phyloP scores from a whole-genome alignment of 2,797 vertebrate species.

The Coranthus polyacanthus region DNA sequence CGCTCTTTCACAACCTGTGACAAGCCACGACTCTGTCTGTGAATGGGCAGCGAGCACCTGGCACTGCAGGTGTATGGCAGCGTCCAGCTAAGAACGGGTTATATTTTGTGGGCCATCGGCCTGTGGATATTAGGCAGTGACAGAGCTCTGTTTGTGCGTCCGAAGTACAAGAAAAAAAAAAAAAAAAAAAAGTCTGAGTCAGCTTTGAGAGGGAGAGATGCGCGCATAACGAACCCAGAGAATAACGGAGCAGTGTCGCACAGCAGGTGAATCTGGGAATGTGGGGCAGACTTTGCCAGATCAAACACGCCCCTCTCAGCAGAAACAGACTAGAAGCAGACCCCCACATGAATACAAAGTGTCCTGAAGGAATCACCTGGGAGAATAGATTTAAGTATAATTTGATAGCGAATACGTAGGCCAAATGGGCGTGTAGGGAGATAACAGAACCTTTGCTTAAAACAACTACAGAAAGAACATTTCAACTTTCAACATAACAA shows the following conservation, averaged over 20 bases:
- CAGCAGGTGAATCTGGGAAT: conserved; percentile 53
- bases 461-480: conserved; percentile 25
- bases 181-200: neutral
- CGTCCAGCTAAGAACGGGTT: neutral
- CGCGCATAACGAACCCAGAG: conserved; percentile 14
- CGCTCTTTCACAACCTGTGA: conserved; percentile 25
- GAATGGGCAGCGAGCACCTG: conserved; percentile 47
- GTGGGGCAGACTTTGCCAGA: neutral
- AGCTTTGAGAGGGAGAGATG: neutral
- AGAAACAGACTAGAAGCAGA: conserved; percentile 5
- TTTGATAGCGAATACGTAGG: conserved; percentile 23
- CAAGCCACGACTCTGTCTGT: conserved; percentile 18
- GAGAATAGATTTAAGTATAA: neutral
- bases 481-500: neutral
- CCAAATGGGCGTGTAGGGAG: conserved; percentile 49
- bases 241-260: conserved; percentile 32
- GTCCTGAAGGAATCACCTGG: neutral
- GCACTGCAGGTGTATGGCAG: conserved; percentile 59
- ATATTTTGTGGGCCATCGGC: neutral
- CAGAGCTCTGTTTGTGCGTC: neutral
- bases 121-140: neutral
- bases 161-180: neutral
- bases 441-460: conserved; percentile 56
- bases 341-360: neutral
- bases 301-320: conserved; percentile 19